Evolutionary conservation across 1,140 invertebrate genomes (phyloP).

Genomic region (Pseudobourletiella spinata): DNA sequence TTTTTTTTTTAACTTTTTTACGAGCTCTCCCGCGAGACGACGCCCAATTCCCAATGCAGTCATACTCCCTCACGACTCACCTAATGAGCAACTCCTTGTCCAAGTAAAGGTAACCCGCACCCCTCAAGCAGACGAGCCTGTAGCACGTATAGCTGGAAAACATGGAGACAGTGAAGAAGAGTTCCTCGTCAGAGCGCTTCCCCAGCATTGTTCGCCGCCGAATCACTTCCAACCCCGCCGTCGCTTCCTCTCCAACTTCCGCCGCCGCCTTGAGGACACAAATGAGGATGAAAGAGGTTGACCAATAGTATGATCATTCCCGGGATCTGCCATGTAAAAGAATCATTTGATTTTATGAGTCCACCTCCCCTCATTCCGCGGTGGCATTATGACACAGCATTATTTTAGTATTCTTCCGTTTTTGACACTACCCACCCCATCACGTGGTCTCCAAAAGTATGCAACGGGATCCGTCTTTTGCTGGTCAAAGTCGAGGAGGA

Average conservation of each 20-base stretch:
- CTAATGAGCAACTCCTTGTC: background rate
- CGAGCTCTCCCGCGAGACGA: no score
- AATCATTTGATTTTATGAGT: no score
- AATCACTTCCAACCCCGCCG: slow-evolving; percentile 26
- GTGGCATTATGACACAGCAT: no score
- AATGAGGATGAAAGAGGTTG: background rate
- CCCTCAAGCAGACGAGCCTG: background rate
- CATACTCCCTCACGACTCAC: no score
- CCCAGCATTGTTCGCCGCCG: slow-evolving; percentile 24
- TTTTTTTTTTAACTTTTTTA: no score
- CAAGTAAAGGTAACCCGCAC: background rate
- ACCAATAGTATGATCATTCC: slow-evolving; percentile 8
- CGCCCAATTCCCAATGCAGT: no score
- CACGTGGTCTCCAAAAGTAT: no score
- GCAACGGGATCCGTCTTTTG: background rate
- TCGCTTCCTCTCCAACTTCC: slow-evolving; percentile 22
- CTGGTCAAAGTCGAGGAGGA: background rate
- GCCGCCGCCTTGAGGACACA: slow-evolving; percentile 9
- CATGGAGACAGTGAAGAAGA: slow-evolving; percentile 28
- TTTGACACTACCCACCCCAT: no score
- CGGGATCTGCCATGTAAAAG: slow-evolving; percentile 16
- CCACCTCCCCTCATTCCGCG: no score
- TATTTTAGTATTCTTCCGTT: no score
- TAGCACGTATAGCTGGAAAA: slow-evolving; percentile 11
- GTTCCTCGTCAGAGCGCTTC: slow-evolving; percentile 21